A percentile compares a stretch with the other conserved stretches of the same genome.
Conservation (phyloP, 2,113 vertebrate genomes). For the Rhabdomys dilectus region DNA sequence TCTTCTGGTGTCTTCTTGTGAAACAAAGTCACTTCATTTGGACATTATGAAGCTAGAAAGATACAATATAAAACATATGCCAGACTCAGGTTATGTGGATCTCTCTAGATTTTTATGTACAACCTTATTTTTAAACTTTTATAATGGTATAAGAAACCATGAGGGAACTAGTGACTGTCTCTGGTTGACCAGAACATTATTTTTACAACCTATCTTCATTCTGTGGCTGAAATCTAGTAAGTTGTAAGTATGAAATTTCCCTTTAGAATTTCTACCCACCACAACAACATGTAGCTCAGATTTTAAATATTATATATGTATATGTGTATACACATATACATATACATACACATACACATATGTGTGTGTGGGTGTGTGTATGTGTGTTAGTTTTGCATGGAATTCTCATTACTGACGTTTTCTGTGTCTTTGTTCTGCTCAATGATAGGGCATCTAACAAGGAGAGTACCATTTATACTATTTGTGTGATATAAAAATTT, state of each 20-base stretch:
- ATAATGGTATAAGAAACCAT: conserved; percentile 9
- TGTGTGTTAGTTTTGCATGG: background rate
- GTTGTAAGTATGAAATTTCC: conserved; percentile 72
- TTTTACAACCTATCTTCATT: conserved; percentile 37
- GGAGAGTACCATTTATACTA: background rate
- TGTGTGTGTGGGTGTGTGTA: too few relatives aligned
- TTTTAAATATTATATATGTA: background rate
- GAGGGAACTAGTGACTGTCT: background rate
- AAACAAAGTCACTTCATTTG: background rate
- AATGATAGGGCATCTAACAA: background rate
- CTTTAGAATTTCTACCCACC: conserved; percentile 35
- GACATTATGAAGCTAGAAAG: background rate
- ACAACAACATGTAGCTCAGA: background rate
- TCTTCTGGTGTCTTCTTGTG: background rate
- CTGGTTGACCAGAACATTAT: background rate
- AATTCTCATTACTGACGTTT: conserved; percentile 19
- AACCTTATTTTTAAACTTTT: background rate
- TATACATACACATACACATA: too few relatives aligned
- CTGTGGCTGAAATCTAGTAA: conserved; percentile 69
- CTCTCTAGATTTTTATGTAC: conserved; percentile 7
- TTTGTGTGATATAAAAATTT: background rate
- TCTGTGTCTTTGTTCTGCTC: background rate
- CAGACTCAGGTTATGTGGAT: background rate
- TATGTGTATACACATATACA: too few relatives aligned
- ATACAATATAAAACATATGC: rapidly evolving